These are phyloP conservation scores for Chloroceryle inda DNA, from an alignment of 2,797 vertebrate species.

Conservation along the genomic window DNA sequence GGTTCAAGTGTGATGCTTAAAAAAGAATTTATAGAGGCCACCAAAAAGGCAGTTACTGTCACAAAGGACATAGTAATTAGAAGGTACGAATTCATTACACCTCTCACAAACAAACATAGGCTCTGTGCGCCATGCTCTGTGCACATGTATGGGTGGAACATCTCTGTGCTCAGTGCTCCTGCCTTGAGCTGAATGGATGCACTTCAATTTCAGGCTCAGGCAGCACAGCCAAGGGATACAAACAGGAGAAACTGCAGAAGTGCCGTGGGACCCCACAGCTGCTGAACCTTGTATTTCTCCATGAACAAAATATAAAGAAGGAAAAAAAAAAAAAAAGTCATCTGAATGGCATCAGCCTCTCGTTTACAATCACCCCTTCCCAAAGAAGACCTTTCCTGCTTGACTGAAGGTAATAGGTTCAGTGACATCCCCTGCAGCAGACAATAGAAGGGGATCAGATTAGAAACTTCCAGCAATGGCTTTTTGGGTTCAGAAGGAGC, in stretches of 20 bases:
- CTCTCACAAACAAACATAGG: fast-evolving
- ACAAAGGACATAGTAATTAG: background rate
- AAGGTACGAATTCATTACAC: background rate
- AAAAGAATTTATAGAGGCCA: background rate
- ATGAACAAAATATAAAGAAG: background rate
- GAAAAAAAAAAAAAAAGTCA: background rate
- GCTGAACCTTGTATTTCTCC: background rate
- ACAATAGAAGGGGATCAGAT: background rate
- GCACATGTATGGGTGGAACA: fast-evolving
- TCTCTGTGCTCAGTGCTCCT: fast-evolving
- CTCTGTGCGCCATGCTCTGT: fast-evolving
- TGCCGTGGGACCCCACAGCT: too few relatives aligned
- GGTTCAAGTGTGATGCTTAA: background rate
- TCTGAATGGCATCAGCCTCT: background rate
- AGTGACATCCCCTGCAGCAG: background rate
- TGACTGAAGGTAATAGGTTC: background rate
- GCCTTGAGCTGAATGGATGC: too few relatives aligned
- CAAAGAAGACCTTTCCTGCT: background rate
- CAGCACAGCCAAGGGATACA: fast-evolving
- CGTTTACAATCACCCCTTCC: background rate
- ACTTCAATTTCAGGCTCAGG: background rate
- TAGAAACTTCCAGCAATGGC: background rate
- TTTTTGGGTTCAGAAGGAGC: background rate
- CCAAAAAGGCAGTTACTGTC: background rate
- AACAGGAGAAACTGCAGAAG: background rate